Evolutionary conservation across 2,888 invertebrate genomes (phyloP), one percentile per base, ranked within the genome.

Genomic region (Himalopsyche tibetana): DNA sequence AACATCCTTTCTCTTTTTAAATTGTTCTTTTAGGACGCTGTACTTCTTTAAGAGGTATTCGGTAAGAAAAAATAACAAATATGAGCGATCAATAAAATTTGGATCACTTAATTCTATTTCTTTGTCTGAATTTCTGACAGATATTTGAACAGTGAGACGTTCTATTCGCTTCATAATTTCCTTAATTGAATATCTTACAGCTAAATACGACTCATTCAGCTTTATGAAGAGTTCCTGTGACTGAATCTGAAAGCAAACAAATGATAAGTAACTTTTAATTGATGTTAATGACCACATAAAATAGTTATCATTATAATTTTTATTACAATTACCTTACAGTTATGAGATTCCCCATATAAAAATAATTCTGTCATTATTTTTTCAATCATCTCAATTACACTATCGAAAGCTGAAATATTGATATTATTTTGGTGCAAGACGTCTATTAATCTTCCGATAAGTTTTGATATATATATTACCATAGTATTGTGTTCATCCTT

Each of bases 21-120:
- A 63, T 28, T 63, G 19, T 28, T 19, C 28, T 8, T 28, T 63
- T 8, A n/a, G 11, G 19, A 19, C 8, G 28, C 28, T 63, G 63
- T 63, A 63, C 19, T 63, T 63, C 19, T 63, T 82, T 19, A 86
- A 82, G 2, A 87, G 51, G 6, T 80, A 69, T 79, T 88, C 85
- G 17, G 82, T 80, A 5, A 88, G 19, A 38, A 82, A 55, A 36
- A 88, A 85, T 69, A 87, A 45, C 19, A 84, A 87, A 51, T 42
- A 87, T 17, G 82, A 80, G 2, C 28, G 38, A 79, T 87, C 82
- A 9, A 85, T 63, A 5, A 19, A 38, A 5, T 82, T 55, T 17
- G 84, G 87, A 69, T 87, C 83, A 5, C 55, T 82, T 19, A 85
- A n/a, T 85, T 88, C 87, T 55, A 85, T 5, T 15, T 63, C 84